Conservation (phyloP, 2,888 invertebrate genomes). For the Chymomyza fuscimana region DNA sequence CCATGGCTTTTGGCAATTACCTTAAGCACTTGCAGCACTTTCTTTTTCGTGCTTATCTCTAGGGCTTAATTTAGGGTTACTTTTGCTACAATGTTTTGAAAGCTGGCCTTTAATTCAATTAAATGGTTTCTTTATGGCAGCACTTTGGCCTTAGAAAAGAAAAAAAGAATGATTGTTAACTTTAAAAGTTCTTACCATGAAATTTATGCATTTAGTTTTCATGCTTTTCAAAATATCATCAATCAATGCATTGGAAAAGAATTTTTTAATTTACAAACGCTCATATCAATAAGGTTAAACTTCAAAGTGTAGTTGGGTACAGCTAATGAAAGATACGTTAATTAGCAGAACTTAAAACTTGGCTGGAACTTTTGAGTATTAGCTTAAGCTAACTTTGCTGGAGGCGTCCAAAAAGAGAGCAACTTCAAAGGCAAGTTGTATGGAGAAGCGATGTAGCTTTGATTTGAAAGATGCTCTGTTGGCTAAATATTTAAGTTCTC, state of each 20-base stretch:
- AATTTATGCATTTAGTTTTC: constrained; percentile 13
- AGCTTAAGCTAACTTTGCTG: background rate
- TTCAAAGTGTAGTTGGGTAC: background rate
- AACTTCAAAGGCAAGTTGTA: background rate
- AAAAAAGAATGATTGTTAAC: background rate
- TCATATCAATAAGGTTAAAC: background rate
- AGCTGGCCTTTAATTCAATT: constrained; percentile 61
- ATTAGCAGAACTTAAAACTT: background rate
- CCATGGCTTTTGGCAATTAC: constrained; percentile 47
- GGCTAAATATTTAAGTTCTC: no score
- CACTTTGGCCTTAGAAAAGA: background rate
- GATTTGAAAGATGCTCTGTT: no score
- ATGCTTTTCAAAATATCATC: constrained; percentile 38
- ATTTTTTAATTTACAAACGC: background rate
- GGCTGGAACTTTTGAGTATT: background rate
- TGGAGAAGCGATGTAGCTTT: no score
- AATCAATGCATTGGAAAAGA: constrained; percentile 31
- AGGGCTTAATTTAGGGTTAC: constrained; percentile 21
- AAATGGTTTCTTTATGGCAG: constrained; percentile 21
- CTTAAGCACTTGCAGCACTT: constrained; percentile 47
- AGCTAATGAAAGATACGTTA: background rate
- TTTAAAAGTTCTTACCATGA: constrained; percentile 10
- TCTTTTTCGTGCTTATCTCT: constrained; percentile 43
- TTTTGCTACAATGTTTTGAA: constrained; percentile 49
- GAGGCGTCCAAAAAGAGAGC: background rate